These are phyloP conservation scores for Polypedilum pembai DNA, from an alignment of 1,140 invertebrate genomes.

Conservation along the genomic window DNA sequence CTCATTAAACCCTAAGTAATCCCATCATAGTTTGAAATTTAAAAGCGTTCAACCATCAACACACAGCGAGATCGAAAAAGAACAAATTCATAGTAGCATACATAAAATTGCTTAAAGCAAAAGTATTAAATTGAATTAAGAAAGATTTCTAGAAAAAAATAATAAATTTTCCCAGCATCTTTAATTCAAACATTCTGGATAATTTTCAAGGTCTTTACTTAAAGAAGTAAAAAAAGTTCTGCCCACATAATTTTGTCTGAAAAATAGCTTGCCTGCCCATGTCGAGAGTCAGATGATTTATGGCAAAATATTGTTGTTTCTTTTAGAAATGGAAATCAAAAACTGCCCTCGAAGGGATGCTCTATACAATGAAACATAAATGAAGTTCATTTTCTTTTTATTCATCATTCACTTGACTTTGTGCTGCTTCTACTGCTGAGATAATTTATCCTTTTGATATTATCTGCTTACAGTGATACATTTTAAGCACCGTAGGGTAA, in stretches of 20 bases:
- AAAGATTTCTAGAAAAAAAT: too few species aligned
- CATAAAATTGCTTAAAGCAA: too few species aligned
- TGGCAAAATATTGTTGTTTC: not conserved
- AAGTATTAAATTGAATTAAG: too few species aligned
- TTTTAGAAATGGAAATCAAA: not conserved
- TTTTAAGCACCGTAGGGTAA: not conserved
- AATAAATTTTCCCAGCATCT: too few species aligned
- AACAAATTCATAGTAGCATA: too few species aligned
- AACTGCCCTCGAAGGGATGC: slow-evolving; percentile 1
- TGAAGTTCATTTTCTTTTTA: not conserved
- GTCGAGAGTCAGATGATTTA: slow-evolving; percentile 17
- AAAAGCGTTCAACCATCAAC: too few species aligned
- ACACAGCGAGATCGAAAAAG: too few species aligned
- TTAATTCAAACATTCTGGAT: too few species aligned
- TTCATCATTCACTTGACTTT: slow-evolving; percentile 12
- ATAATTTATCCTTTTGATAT: slow-evolving; percentile 27
- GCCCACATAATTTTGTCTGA: slow-evolving; percentile 21
- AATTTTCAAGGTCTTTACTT: too few species aligned
- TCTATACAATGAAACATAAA: not conserved
- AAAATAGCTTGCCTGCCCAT: not conserved
- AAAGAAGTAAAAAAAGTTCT: not conserved
- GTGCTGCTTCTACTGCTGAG: not conserved
- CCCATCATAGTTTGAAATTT: too few species aligned
- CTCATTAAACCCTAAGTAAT: too few species aligned
- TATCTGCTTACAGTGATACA: slow-evolving; percentile 12